Conservation (phyloP, 2,888 invertebrate genomes). For the Apodemia duryi region DNA sequence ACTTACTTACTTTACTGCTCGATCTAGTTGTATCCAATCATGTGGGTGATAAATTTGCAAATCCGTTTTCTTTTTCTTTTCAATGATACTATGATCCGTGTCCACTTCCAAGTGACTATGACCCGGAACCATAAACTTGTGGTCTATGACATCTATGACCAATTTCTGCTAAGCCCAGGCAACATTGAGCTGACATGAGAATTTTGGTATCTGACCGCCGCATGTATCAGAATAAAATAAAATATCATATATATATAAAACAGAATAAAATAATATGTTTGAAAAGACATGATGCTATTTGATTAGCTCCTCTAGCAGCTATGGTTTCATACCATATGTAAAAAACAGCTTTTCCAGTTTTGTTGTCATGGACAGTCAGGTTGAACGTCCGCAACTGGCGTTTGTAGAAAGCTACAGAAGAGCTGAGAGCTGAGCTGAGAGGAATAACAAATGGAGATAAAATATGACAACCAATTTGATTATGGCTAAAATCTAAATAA, state of each 20-base stretch:
- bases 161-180: slow-evolving; percentile 7
- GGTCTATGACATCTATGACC: background rate
- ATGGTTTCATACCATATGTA: slow-evolving; percentile 6
- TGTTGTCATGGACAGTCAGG: slow-evolving; percentile 7
- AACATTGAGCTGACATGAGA: background rate
- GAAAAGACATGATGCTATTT: slow-evolving; percentile 11
- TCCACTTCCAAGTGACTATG: slow-evolving; percentile 11
- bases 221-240: background rate
- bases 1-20: slow-evolving; percentile 11
- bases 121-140: slow-evolving; percentile 15
- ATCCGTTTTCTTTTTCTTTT: slow-evolving; percentile 7
- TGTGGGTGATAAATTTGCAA: slow-evolving; percentile 2
- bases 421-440: background rate
- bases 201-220: background rate
- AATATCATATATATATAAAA: background rate
- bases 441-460: too few relatives aligned
- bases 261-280: too few relatives aligned
- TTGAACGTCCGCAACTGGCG: slow-evolving; percentile 13
- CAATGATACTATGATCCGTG: background rate
- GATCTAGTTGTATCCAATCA: background rate
- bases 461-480: too few relatives aligned
- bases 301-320: slow-evolving; percentile 9
- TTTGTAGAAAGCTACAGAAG: slow-evolving; percentile 10
- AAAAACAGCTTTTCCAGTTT: background rate
- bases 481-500: too few relatives aligned